These are phyloP conservation scores for Choristoneura fumiferana DNA, from an alignment of 1,140 invertebrate species.

Conservation along the genomic window DNA sequence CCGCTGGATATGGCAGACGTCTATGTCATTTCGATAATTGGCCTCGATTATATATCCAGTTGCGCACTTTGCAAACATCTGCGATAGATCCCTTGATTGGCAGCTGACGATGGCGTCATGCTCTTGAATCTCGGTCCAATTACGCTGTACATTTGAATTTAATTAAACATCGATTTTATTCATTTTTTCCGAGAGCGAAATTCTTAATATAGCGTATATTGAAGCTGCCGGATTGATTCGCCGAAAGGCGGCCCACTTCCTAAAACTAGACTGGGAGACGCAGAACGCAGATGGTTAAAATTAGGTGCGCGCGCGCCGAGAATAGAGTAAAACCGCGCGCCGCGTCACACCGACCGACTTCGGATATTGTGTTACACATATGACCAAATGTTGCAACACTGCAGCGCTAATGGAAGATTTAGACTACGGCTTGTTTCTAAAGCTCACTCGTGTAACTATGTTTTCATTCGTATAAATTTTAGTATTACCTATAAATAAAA, in stretches of 20 bases:
- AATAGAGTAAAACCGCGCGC: slow-evolving; percentile 70
- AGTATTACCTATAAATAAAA: too few species aligned
- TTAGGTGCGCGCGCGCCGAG: slow-evolving; percentile 65
- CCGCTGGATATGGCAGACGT: slow-evolving; percentile 47
- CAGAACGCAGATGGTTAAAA: slow-evolving; percentile 77
- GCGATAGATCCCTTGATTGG: slow-evolving; percentile 57
- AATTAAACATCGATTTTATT: slow-evolving; percentile 25
- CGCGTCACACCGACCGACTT: slow-evolving; percentile 57
- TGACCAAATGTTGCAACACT: slow-evolving; percentile 15
- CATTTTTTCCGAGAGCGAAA: background rate
- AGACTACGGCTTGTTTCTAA: too few species aligned
- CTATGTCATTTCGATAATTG: slow-evolving; percentile 75
- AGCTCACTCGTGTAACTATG: too few species aligned
- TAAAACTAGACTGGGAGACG: slow-evolving; percentile 75
- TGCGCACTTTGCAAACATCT: slow-evolving; percentile 58
- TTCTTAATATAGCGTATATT: background rate
- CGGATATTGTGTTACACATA: slow-evolving; percentile 68
- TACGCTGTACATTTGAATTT: slow-evolving; percentile 48
- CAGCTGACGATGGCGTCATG: slow-evolving; percentile 49
- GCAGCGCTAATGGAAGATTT: slow-evolving; percentile 12
- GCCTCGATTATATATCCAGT: slow-evolving; percentile 62
- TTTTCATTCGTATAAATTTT: too few species aligned
- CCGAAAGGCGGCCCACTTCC: slow-evolving; percentile 72
- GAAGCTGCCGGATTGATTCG: slow-evolving; percentile 49
- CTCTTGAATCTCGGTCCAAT: slow-evolving; percentile 48